Evolutionary conservation across 2,113 vertebrate genomes (phyloP).

Genomic region (Gambusia holbrooki): DNA sequence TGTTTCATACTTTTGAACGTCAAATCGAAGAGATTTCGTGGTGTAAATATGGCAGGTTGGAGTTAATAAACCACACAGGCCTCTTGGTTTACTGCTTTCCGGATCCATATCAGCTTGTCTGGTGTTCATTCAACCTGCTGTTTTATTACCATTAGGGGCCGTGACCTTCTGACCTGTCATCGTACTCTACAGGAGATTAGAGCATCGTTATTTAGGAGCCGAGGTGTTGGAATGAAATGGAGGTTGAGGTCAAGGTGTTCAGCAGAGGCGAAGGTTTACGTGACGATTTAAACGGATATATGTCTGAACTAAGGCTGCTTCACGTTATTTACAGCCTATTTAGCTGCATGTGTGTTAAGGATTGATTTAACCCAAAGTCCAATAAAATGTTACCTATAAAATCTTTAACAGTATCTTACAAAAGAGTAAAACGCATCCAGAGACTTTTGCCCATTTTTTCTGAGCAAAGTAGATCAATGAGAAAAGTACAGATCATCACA

Average conservation of each 20-base stretch:
- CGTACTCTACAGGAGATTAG: slow-evolving; percentile 52
- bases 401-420: neutral
- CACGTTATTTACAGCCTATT: slow-evolving; percentile 22
- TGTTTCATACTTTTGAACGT: neutral
- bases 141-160: slow-evolving; percentile 68
- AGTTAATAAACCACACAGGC: slow-evolving; percentile 33
- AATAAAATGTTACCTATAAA: neutral
- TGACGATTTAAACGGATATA: slow-evolving; percentile 52
- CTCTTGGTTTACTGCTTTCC: slow-evolving; percentile 26
- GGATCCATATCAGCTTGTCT: slow-evolving; percentile 44
- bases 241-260: slow-evolving; percentile 48
- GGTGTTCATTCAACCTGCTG: slow-evolving; percentile 45
- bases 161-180: slow-evolving; percentile 64
- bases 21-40: neutral
- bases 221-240: slow-evolving; percentile 35
- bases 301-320: slow-evolving; percentile 14
- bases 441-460: too few species aligned
- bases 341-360: neutral
- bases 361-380: neutral
- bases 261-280: slow-evolving; percentile 46
- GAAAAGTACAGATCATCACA: too few species aligned
- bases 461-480: too few species aligned
- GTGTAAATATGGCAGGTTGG: slow-evolving; percentile 34
- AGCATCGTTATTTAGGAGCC: slow-evolving; percentile 60
- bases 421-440: too few species aligned